Evolutionary conservation across 2,888 invertebrate species (phyloP).

Genomic region (Cantharis nigra): DNA sequence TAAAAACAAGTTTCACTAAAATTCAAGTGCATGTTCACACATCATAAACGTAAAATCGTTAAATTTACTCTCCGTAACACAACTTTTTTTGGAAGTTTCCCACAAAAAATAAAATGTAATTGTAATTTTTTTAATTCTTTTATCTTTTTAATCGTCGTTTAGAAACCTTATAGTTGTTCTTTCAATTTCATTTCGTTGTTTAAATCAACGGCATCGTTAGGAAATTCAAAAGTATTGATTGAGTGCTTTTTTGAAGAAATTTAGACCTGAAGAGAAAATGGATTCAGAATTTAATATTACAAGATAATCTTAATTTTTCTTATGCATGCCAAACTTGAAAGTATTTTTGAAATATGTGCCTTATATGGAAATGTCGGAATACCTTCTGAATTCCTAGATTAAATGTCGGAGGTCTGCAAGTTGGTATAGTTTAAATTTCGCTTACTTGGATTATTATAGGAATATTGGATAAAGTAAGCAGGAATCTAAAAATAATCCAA

Average conservation of each 20-base stretch:
- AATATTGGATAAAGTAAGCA: background rate
- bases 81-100: background rate
- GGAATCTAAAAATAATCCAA: background rate
- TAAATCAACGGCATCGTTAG: background rate
- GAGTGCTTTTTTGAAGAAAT: background rate
- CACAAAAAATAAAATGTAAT: background rate
- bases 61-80: background rate
- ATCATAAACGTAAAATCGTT: background rate
- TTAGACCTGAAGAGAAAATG: background rate
- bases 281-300: background rate
- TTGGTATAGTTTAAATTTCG: background rate
- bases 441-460: too few relatives aligned
- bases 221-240: background rate
- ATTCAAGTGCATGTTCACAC: slow-evolving; percentile 1
- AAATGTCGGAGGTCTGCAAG: background rate
- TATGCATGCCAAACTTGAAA: background rate
- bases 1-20: background rate
- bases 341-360: background rate
- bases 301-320: background rate
- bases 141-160: background rate
- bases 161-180: background rate
- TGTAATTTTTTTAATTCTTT: background rate
- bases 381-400: background rate
- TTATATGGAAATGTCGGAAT: background rate
- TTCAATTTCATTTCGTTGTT: background rate